These are phyloP conservation scores for Papilio glaucus DNA, from an alignment of 1,140 invertebrate genomes.

Conservation along the genomic window DNA sequence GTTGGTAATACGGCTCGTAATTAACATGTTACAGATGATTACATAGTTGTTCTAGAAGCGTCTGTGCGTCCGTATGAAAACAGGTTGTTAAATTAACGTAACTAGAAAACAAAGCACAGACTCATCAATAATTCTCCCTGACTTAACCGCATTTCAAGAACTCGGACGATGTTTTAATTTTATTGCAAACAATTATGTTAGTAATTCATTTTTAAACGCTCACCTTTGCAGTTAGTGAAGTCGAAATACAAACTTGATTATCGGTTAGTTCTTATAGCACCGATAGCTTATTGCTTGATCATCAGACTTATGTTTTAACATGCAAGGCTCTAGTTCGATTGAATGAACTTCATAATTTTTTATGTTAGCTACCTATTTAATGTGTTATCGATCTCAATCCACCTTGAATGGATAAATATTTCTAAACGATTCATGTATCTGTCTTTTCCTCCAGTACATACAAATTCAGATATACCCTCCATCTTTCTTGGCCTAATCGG, in stretches of 20 bases:
- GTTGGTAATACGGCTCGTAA: conserved; percentile 38
- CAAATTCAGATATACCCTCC: no score
- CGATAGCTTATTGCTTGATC: no score
- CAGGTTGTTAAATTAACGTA: conserved; percentile 45
- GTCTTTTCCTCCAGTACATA: no score
- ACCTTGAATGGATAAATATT: no score
- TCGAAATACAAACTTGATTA: not conserved
- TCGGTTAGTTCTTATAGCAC: no score
- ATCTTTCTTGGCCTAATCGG: no score
- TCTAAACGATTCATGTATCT: no score
- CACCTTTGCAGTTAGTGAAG: not conserved
- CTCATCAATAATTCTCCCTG: conserved; percentile 13
- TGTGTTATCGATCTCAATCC: no score
- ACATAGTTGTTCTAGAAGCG: conserved; percentile 42
- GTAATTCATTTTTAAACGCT: not conserved
- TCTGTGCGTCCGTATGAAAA: conserved; percentile 37
- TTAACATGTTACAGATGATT: conserved; percentile 52
- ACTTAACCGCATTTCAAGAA: not conserved
- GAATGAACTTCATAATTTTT: no score
- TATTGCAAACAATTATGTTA: not conserved
- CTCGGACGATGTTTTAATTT: conserved; percentile 11
- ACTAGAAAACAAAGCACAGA: conserved; percentile 40
- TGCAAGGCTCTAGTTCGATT: no score
- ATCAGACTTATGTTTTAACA: no score
- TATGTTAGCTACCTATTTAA: no score